These are phyloP conservation scores for Sarotherodon lohbergeri DNA, from an alignment of 2,113 vertebrate species.

Conservation along the genomic window DNA sequence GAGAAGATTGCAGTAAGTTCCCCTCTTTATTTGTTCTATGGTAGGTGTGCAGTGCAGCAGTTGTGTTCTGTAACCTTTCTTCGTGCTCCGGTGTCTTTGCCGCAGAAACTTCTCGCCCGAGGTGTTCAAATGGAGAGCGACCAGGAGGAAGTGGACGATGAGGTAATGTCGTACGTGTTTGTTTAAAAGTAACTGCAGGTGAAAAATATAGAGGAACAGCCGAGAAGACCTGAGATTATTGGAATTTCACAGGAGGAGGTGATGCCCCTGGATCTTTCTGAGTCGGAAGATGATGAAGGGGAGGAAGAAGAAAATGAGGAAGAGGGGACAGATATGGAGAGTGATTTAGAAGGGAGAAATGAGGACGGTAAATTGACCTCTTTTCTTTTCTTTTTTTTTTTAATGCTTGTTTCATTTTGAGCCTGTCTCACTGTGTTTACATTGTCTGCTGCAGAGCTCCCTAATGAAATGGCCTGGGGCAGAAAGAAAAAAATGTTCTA, in stretches of 20 bases:
- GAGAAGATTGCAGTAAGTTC: conserved; percentile 73
- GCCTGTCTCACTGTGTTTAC: neutral
- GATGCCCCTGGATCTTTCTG: conserved; percentile 74
- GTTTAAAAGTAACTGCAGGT: neutral
- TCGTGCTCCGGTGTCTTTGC: neutral
- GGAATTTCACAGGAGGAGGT: conserved; percentile 72
- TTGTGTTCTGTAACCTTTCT: neutral
- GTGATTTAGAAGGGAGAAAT: conserved; percentile 81
- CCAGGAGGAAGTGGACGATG: conserved; percentile 66
- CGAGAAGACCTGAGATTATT: neutral
- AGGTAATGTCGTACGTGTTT: conserved; percentile 42
- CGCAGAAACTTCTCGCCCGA: conserved; percentile 70
- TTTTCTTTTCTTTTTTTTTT: too few species aligned
- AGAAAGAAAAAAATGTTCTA: conserved; percentile 87
- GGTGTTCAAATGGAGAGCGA: conserved; percentile 69
- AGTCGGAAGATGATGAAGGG: conserved; percentile 47
- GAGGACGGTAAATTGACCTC: conserved; percentile 54
- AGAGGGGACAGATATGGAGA: conserved; percentile 79
- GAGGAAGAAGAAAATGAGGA: conserved; percentile 43
- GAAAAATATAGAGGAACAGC: neutral
- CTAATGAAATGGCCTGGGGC: conserved; percentile 89
- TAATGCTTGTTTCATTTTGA: neutral
- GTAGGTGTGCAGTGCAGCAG: neutral
- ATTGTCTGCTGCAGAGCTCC: conserved; percentile 63
- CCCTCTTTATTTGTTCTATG: neutral